phyloP scores from a whole-genome alignment of 2,888 invertebrate genomes.

The Anodontia alba region DNA sequence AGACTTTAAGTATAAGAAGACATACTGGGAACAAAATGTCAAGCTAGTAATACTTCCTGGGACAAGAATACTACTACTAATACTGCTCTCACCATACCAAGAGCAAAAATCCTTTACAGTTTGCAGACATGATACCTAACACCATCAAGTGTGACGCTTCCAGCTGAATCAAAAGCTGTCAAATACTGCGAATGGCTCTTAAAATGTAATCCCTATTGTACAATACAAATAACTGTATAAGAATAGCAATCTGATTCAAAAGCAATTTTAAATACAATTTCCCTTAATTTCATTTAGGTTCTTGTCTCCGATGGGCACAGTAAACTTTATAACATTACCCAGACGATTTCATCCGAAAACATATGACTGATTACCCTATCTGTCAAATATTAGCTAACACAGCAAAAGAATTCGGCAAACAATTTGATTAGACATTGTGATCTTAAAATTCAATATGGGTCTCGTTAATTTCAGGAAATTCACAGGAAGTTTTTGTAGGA shows the following conservation, averaged over 20 bases:
- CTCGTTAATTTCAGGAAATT: conserved; percentile 14
- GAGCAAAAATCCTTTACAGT: too few species aligned
- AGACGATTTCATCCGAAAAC: conserved; percentile 10
- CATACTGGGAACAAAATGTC: too few species aligned
- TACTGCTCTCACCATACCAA: too few species aligned
- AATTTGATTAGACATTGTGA: conserved; percentile 2
- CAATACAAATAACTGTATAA: neutral
- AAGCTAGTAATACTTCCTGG: too few species aligned
- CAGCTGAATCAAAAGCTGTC: too few species aligned
- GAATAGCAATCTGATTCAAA: conserved; percentile 3
- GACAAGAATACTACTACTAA: too few species aligned
- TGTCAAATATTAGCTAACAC: conserved; percentile 2
- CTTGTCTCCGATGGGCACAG: neutral
- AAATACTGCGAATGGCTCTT: neutral
- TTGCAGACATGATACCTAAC: too few species aligned
- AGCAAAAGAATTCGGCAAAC: neutral
- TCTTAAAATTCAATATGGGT: neutral
- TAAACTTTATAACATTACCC: conserved; percentile 10
- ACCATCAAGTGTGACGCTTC: too few species aligned
- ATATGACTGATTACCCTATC: neutral
- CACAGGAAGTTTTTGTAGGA: neutral
- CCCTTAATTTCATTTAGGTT: conserved; percentile 6
- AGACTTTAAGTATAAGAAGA: too few species aligned
- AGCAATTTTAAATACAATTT: conserved; percentile 16
- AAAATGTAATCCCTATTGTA: neutral